Evolutionary conservation across 2,113 vertebrate genomes (phyloP).

Genomic region (Peromyscus maniculatus): DNA sequence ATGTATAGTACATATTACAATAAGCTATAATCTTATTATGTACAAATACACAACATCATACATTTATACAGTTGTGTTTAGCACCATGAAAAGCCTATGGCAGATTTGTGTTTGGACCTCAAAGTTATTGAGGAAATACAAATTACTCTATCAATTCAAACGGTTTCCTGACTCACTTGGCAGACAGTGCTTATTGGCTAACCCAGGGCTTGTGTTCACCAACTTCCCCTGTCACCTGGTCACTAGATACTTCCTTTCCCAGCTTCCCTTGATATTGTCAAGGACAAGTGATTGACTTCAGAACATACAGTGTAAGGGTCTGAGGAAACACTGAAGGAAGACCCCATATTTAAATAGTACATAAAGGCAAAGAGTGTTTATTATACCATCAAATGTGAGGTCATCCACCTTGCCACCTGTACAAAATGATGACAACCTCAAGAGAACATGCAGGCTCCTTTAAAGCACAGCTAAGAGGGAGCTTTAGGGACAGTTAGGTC

Average conservation of each 20-base stretch:
- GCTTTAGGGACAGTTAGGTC: no score
- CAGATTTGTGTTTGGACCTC: not conserved
- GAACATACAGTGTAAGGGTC: not conserved
- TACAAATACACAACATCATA: not conserved
- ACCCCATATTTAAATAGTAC: no score
- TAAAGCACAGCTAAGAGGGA: no score
- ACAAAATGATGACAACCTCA: no score
- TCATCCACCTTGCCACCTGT: no score
- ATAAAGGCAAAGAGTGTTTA: no score
- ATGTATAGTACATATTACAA: not conserved
- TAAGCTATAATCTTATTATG: not conserved
- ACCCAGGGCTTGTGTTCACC: not conserved
- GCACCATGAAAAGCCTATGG: not conserved
- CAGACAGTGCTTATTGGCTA: not conserved
- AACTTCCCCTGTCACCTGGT: not conserved
- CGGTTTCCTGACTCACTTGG: not conserved
- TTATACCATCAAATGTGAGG: no score
- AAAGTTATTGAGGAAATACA: not conserved
- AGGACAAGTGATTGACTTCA: not conserved
- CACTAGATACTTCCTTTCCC: not conserved
- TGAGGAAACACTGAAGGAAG: no score
- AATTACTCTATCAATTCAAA: not conserved
- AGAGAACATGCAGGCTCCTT: no score
- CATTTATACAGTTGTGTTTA: not conserved
- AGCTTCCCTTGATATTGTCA: not conserved